phyloP scores from a whole-genome alignment of 2,113 vertebrate species.

The Prionailurus bengalensis region DNA sequence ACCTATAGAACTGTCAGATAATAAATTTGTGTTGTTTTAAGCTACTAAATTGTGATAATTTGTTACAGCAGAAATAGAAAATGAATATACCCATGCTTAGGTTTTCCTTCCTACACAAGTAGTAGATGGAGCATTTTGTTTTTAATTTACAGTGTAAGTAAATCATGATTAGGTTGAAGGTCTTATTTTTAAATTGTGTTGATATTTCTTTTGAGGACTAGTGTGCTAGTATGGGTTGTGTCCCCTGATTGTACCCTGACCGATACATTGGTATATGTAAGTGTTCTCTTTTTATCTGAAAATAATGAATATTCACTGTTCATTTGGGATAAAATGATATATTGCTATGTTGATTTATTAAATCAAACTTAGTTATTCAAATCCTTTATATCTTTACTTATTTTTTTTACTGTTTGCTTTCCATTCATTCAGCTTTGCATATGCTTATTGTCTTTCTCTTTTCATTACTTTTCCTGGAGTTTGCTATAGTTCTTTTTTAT shows the following conservation, averaged over 20 bases:
- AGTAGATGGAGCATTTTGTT: not conserved
- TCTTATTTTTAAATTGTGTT: slow-evolving; percentile 31
- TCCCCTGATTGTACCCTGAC: not conserved
- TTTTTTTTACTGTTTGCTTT: not conserved
- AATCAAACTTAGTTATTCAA: not conserved
- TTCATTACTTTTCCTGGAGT: not conserved
- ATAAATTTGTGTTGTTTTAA: slow-evolving; percentile 14
- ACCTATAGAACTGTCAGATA: not conserved
- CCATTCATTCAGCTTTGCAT: not conserved
- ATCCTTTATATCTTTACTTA: not conserved
- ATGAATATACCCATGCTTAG: not conserved
- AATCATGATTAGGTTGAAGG: not conserved
- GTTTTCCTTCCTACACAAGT: not conserved
- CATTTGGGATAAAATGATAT: not conserved
- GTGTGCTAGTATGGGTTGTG: not conserved
- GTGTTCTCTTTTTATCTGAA: not conserved
- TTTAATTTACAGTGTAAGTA: not conserved
- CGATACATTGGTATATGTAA: not conserved
- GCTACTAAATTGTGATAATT: not conserved
- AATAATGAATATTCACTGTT: not conserved
- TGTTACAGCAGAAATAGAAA: not conserved
- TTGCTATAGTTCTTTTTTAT: not conserved
- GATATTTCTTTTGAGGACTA: not conserved
- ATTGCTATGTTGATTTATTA: not conserved
- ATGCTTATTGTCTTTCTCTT: not conserved